Evolutionary conservation across 37 sponge, comb jelly and placozoan species (phyloP).

Genomic region (Geodia barretti): DNA sequence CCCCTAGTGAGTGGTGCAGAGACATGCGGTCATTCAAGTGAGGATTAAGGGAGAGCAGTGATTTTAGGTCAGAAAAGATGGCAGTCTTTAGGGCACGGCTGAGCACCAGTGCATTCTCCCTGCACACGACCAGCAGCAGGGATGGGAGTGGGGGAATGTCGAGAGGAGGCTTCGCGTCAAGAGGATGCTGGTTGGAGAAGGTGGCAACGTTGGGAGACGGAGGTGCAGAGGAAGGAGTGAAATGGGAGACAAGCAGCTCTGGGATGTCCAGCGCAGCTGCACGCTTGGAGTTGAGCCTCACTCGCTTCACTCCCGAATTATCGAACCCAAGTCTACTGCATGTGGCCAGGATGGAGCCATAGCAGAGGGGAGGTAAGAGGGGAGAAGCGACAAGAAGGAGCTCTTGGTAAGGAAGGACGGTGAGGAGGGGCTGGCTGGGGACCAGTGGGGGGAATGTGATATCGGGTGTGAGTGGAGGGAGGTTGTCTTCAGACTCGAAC

Average conservation of each 20-base stretch:
- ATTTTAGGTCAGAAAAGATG: not conserved
- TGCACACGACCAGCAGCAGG: slow-evolving; percentile 38
- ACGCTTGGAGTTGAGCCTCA: slow-evolving; percentile 66
- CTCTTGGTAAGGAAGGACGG: slow-evolving; percentile 27
- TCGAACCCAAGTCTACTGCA: slow-evolving; percentile 50
- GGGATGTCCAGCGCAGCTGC: slow-evolving; percentile 46
- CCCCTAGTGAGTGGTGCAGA: not conserved
- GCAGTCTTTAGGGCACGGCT: not conserved
- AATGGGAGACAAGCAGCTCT: slow-evolving; percentile 20
- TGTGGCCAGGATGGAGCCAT: slow-evolving; percentile 40
- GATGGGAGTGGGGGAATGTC: slow-evolving; percentile 61
- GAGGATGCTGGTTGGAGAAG: slow-evolving; percentile 5
- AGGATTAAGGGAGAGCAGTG: not conserved
- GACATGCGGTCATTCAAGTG: not conserved
- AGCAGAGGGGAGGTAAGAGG: slow-evolving; percentile 35
- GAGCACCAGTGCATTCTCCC: slow-evolving; percentile 58
- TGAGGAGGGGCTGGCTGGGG: slow-evolving; percentile 34
- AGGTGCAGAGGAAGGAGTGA: slow-evolving; percentile 57
- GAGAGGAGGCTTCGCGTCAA: not conserved
- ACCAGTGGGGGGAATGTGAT: slow-evolving; percentile 49
- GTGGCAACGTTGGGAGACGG: slow-evolving; percentile 30
- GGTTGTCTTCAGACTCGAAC: slow-evolving; percentile 39
- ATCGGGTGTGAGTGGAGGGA: slow-evolving; percentile 30
- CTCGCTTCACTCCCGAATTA: slow-evolving; percentile 50
- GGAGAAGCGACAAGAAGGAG: slow-evolving; percentile 58